Base-by-base conservation (phyloP, 2,113 vertebrate species). In the Calyptomena viridis region DNA sequence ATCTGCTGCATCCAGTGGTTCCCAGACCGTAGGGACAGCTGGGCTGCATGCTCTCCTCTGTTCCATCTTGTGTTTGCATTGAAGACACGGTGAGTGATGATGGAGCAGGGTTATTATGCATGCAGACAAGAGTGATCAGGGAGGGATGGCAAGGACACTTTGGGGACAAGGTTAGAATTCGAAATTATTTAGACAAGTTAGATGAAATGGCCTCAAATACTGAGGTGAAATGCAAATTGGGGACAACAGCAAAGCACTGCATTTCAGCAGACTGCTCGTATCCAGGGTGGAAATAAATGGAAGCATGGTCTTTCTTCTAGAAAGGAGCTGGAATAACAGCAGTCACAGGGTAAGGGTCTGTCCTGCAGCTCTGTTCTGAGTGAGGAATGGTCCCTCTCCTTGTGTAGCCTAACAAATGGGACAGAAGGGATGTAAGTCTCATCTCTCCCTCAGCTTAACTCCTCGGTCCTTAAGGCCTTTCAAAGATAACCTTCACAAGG, bases 61-160 rank as follows among this genome's bases (percentile, higher is more conserved):
- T 52, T 93, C 76, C 30, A 60, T 46, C 58, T 49, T 49, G 42
- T 52, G 37, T 58, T 80, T 68, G 58, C 63, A 42, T 4, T 67
- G 82, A 83, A 93, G 85, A 76, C 58, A 62, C 1, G 1, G 40
- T 35, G 72, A 92, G 42, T 35, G 76, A 90, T 83, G 83, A 89
- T 92, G 83, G 27, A 95, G 35, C 5, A 84, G 83, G 50, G 35
- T 93, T 88, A 89, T 94, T 94, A 78, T 81, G 86, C 69, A 87
- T 75, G 95, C 96, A 96, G 89, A 92, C 72, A 74, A 90, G 60
- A 86, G 83, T 7, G 6, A 93, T n/a, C 78, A 40, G 56, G 39
- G 68, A 94, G 64, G 33, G 64, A 89, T 64, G 76, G 86, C 91
- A 95, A 97, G 91, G 94, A 94, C 93, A 35, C 44, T 67, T 47